phyloP scores from a whole-genome alignment of 2,888 invertebrate genomes.

The Agrotis puta region DNA sequence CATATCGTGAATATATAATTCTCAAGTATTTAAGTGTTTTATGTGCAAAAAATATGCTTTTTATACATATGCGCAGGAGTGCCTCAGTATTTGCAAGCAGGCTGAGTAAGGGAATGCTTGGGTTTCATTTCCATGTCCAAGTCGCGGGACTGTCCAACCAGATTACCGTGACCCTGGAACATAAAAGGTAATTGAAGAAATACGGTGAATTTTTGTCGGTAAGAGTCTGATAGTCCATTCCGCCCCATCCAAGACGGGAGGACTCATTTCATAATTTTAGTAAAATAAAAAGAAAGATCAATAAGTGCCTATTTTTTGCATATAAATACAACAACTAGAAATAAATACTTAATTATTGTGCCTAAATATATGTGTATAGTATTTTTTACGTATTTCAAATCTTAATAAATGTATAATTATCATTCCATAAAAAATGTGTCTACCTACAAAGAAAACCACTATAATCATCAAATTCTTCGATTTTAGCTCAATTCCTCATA shows the following conservation, averaged over 20 bases:
- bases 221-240: too few relatives aligned
- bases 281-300: too few relatives aligned
- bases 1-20: constrained; percentile 46
- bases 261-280: too few relatives aligned
- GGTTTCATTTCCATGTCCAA: background rate
- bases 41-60: constrained; percentile 46
- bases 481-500: constrained; percentile 62
- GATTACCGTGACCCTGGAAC: too few relatives aligned
- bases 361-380: constrained; percentile 63
- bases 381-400: constrained; percentile 59
- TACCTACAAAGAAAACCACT: constrained; percentile 36
- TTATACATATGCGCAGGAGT: background rate
- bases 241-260: too few relatives aligned
- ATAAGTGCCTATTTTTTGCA: constrained; percentile 44
- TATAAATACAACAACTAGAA: constrained; percentile 31
- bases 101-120: background rate
- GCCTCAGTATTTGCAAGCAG: background rate
- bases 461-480: constrained; percentile 18
- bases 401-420: constrained; percentile 20
- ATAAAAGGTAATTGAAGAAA: too few relatives aligned
- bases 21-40: constrained; percentile 22
- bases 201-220: too few relatives aligned
- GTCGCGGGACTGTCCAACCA: too few relatives aligned
- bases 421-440: constrained; percentile 49
- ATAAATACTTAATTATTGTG: constrained; percentile 60